Conservation (phyloP, 2,888 invertebrate species). For the Ormyrus thymus region DNA sequence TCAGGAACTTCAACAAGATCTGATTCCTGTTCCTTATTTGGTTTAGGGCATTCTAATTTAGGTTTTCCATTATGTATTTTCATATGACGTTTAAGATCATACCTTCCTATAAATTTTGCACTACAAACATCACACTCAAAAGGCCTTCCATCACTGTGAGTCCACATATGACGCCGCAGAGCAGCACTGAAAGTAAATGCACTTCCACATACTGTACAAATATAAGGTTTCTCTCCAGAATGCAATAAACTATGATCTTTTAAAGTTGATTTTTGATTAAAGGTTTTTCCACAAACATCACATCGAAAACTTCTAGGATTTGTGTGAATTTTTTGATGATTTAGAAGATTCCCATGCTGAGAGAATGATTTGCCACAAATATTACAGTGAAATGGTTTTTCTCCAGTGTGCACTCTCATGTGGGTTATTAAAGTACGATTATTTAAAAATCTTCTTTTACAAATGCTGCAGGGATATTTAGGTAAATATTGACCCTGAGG, state of each 20-base stretch:
- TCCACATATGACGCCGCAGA: slow-evolving; percentile 70
- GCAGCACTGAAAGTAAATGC: slow-evolving; percentile 72
- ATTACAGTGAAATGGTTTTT: slow-evolving; percentile 78
- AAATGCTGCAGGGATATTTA: slow-evolving; percentile 78
- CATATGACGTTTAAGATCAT: slow-evolving; percentile 71
- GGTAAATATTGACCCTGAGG: slow-evolving; percentile 68
- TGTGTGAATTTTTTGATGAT: slow-evolving; percentile 69
- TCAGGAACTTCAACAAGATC: slow-evolving; percentile 41
- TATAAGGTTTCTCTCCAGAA: slow-evolving; percentile 72
- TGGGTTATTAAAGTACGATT: slow-evolving; percentile 79
- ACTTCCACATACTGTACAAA: slow-evolving; percentile 69
- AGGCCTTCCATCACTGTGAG: slow-evolving; percentile 68
- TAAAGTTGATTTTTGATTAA: slow-evolving; percentile 71
- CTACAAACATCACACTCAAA: slow-evolving; percentile 69
- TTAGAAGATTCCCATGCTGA: slow-evolving; percentile 71
- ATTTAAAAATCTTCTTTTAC: slow-evolving; percentile 78
- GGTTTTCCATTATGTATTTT: slow-evolving; percentile 67
- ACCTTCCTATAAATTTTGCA: slow-evolving; percentile 70
- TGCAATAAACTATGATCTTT: slow-evolving; percentile 70
- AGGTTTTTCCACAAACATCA: slow-evolving; percentile 71
- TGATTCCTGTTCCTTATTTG: slow-evolving; percentile 42
- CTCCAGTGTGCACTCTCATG: slow-evolving; percentile 79
- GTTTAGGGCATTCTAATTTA: slow-evolving; percentile 57
- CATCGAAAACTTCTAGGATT: slow-evolving; percentile 71
- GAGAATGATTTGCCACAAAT: slow-evolving; percentile 77